phyloP scores from a whole-genome alignment of 2,888 invertebrate species.

The Habrosyne pyritoides region DNA sequence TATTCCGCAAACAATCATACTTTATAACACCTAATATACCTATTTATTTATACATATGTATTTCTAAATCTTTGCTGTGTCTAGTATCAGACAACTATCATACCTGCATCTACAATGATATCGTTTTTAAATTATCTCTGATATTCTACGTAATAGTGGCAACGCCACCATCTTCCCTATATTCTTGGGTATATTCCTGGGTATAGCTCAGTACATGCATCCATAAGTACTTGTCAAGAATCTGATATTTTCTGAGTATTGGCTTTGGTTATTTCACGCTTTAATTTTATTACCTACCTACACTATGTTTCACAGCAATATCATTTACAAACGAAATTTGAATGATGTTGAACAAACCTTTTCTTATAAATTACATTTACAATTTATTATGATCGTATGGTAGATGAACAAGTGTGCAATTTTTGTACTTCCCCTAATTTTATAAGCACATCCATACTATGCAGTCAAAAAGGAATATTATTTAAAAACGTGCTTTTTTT shows the following conservation, averaged over 20 bases:
- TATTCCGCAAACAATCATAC: slow-evolving; percentile 2
- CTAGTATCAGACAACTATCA: background rate
- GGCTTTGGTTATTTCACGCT: slow-evolving; percentile 69
- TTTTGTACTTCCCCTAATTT: slow-evolving; percentile 58
- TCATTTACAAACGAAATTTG: slow-evolving; percentile 35
- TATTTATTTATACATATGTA: background rate
- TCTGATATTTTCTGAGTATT: slow-evolving; percentile 64
- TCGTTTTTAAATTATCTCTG: background rate
- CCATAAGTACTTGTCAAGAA: slow-evolving; percentile 34
- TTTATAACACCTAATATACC: background rate
- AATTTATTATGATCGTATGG: slow-evolving; percentile 29
- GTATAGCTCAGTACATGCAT: slow-evolving; percentile 29
- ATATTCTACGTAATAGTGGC: background rate
- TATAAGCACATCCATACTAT: slow-evolving; percentile 32
- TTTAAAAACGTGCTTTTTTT: slow-evolving; percentile 49
- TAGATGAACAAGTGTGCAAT: slow-evolving; percentile 42
- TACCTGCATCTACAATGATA: background rate
- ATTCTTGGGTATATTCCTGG: slow-evolving; percentile 9
- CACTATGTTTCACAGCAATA: slow-evolving; percentile 43
- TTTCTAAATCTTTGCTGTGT: background rate
- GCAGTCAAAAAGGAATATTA: slow-evolving; percentile 32
- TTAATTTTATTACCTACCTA: slow-evolving; percentile 66
- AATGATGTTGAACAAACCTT: slow-evolving; percentile 34
- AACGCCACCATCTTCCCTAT: background rate
- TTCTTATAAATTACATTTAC: slow-evolving; percentile 28